Conservation (phyloP, 2,113 vertebrate genomes). For the Labeo rohita region DNA sequence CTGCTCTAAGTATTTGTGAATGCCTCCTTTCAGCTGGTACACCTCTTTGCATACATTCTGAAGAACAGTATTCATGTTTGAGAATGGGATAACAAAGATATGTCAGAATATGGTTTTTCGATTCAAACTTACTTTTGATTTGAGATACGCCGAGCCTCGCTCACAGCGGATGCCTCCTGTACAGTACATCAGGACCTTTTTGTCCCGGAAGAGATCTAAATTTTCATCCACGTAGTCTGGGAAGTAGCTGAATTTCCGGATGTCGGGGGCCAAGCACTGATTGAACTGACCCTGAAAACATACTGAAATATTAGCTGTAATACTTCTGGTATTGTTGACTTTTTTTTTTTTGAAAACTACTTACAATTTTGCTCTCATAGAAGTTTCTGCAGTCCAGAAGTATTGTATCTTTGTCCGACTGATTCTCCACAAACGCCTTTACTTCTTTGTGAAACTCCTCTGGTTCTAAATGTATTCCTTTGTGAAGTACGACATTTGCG, state of each 20-base stretch:
- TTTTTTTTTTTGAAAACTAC: conserved; percentile 54
- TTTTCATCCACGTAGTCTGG: conserved; percentile 93
- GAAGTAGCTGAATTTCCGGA: conserved; percentile 99
- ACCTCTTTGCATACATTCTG: conserved; percentile 93
- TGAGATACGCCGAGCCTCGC: conserved; percentile 92
- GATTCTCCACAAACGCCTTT: conserved; percentile 78
- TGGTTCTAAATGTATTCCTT: conserved; percentile 90
- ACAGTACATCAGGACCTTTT: conserved; percentile 96
- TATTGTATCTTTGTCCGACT: conserved; percentile 78
- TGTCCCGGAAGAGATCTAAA: conserved; percentile 87
- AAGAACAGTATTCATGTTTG: not conserved
- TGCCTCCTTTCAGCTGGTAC: conserved; percentile 95
- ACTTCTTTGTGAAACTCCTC: conserved; percentile 93
- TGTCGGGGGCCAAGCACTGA: conserved; percentile 91
- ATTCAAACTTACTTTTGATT: conserved; percentile 82
- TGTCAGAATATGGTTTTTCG: not conserved
- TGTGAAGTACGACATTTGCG: not conserved
- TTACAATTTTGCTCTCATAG: conserved; percentile 98
- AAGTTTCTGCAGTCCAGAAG: conserved; percentile 97
- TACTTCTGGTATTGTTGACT: not conserved
- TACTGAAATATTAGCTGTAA: not conserved
- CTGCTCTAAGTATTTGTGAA: conserved; percentile 94
- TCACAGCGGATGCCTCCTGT: conserved; percentile 97
- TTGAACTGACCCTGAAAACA: conserved; percentile 85
- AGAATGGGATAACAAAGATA: not conserved